phyloP scores from a whole-genome alignment of 2,888 invertebrate species.

The Machimus rusticus region DNA sequence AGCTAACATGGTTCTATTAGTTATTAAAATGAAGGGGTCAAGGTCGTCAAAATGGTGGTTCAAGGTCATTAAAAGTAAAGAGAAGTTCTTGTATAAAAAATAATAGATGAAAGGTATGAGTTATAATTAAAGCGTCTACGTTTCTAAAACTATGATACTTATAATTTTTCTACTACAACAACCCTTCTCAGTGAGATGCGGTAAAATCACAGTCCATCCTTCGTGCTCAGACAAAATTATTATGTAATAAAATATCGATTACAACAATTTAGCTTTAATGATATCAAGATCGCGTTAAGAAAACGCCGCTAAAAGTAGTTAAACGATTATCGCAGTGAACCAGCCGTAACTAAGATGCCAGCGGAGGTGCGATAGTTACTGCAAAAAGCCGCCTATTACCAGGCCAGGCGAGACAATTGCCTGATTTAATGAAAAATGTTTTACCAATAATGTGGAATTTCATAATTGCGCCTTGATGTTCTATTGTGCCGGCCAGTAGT shows the following conservation, averaged over 20 bases:
- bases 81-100: no score
- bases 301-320: background rate
- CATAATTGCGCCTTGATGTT: background rate
- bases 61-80: no score
- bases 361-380: background rate
- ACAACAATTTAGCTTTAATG: conserved; percentile 38
- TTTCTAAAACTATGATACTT: no score
- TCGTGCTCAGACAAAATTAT: background rate
- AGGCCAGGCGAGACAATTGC: background rate
- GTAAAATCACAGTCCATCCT: background rate
- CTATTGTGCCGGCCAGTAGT: background rate
- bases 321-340: background rate
- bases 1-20: background rate
- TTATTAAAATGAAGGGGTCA: background rate
- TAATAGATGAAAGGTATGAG: no score
- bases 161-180: no score
- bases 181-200: background rate
- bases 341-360: background rate
- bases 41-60: no score
- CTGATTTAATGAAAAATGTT: conserved; percentile 9
- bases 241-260: conserved; percentile 45
- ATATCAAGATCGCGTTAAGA: background rate
- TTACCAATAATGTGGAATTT: background rate
- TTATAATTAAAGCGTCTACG: no score
- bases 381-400: background rate